Base-by-base conservation (phyloP, 2,797 vertebrate species). In the Spatula clypeata region DNA sequence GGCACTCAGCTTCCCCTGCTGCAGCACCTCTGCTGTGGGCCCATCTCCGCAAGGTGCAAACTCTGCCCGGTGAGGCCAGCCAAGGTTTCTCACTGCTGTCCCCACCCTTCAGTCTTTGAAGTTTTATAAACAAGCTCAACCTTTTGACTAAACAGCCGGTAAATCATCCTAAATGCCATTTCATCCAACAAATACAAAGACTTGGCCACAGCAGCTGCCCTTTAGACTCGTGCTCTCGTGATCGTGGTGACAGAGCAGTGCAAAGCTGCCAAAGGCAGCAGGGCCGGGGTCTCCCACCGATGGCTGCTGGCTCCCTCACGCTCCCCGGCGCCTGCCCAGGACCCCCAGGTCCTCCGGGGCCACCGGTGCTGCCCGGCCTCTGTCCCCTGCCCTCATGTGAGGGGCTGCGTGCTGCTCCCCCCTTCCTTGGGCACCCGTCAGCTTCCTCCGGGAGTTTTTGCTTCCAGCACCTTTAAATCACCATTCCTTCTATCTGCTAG, bases 41-140 rank as follows among this genome's bases (percentile, higher is more conserved):
- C 34, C 47, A 2, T 5, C 69, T 67, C 51, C 5, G 1, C 2
- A 62, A 60, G 34, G 29, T 71, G 13, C 45, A 79, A 72, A 32
- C 34, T 5, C 64, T 75, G 38, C 54, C 6, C 20, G n/a, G 45
- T 0, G 13, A 79, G 61, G 11, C 57, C 34, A 45, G 11, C 54
- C 42, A 19, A 45, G 42, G 11, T 16, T 31, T 31, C 45, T 61
- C 27, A 1, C 27, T 11, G 1, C 0, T 0, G 7, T 29, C 14
- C 31, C 8, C 16, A 2, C 9, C 36, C 29, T 11, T 0, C 7
- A 32, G 29, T 12, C 49, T 51, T 75, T 27, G 5, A 26, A 5
- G 18, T 9, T 31, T 90, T 75, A 32, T 34, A n/a, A 11, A 70
- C 18, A 47, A n/a, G 32, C 44, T 44, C 1, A 6, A 2, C 29